A percentile compares a stretch with the other conserved stretches of the same genome.
These are phyloP conservation scores for Thymelicus acteon DNA, from an alignment of 2,888 invertebrate genomes.

Conservation along the genomic window DNA sequence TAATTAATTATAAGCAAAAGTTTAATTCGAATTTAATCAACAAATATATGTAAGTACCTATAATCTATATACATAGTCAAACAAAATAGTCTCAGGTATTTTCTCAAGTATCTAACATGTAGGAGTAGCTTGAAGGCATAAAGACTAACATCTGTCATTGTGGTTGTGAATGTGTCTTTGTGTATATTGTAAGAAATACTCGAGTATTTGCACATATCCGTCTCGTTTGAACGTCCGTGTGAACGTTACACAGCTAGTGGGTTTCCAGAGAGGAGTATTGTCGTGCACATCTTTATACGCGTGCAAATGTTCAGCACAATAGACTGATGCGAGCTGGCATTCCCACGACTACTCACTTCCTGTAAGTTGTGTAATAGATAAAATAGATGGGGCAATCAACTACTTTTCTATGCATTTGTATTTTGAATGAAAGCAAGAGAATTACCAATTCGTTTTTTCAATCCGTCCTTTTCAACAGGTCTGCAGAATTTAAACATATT, in stretches of 20 bases:
- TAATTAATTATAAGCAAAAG: no score
- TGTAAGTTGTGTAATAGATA: constrained; percentile 33
- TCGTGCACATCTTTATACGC: constrained; percentile 65
- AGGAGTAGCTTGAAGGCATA: no score
- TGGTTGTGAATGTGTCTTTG: constrained; percentile 12
- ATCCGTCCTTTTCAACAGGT: no score
- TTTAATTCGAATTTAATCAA: no score
- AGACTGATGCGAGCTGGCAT: constrained; percentile 47
- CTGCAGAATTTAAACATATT: no score
- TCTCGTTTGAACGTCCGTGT: constrained; percentile 51
- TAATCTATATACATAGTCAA: no score
- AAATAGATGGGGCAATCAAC: constrained; percentile 18
- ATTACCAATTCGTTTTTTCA: background rate
- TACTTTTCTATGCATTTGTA: background rate
- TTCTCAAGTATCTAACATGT: no score
- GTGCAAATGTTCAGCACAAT: constrained; percentile 66
- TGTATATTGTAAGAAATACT: constrained; percentile 29
- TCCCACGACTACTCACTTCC: constrained; percentile 62
- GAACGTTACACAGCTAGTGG: constrained; percentile 62
- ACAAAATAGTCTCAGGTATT: no score
- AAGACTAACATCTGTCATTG: background rate
- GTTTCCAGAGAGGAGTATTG: constrained; percentile 67
- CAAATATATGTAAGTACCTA: no score
- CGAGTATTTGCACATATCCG: constrained; percentile 20
- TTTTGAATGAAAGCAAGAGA: background rate